Evolutionary conservation across 2,797 vertebrate species (phyloP), one percentile per base, ranked within the genome.

Genomic region (Silurus aristotelis): DNA sequence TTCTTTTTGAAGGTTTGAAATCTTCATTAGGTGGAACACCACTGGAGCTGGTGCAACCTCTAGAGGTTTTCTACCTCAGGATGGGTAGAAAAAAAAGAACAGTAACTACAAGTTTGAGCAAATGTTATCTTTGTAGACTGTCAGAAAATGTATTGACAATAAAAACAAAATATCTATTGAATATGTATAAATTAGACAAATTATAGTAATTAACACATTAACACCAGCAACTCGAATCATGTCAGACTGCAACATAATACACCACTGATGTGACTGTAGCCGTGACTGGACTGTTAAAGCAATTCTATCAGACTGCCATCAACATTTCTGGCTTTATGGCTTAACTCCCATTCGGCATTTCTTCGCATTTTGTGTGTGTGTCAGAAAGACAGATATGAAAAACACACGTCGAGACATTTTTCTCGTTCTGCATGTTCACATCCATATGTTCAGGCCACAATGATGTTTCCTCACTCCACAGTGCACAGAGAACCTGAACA

Each of bases 211-310:
- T n/a, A n/a, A n/a, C 27, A 61, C 56, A 1, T 38, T 60, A 60
- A 77, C 55, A 6, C 73, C 55, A 58, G 17, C 14, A 17, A 27
- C 25, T 38, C 52, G 19, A 2, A 38, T 77, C 8, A 20, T 12
- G 25, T 4, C 75, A 12, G 55, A 60, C 55, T 20, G 56, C 55
- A 38, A 31, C 60, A 48, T 64, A 15, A 56, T 10, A 48, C 64
- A 93, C 92, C 56, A 94, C 93, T 12, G 93, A 91, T 13, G 78
- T 89, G 79, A 95, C 93, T 0, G 85, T 90, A 1, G 93, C 91
- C 93, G 90, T 25, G 89, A 70, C 83, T 93, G 88, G 66, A 93
- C 93, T 94, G 56, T 46, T 83, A 43, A 85, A 85, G 71, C 61
- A 38, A 72, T 77, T 7, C 64, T 38, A 17, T 56, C 73, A 75